These are phyloP conservation scores for Enteromius argenteus DNA, from an alignment of 2,797 vertebrate species.

Conservation along the genomic window DNA sequence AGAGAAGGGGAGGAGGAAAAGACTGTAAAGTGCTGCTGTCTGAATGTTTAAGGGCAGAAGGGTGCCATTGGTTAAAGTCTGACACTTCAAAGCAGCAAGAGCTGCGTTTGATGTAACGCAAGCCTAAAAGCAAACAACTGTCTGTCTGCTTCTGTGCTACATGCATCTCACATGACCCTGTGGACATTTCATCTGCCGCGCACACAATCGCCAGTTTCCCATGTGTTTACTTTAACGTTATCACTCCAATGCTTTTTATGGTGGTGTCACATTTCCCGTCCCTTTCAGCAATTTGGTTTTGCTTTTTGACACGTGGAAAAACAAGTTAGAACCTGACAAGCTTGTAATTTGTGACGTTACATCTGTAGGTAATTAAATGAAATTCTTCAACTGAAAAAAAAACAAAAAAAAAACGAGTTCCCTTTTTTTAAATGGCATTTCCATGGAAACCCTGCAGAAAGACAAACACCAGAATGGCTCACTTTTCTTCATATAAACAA, in stretches of 20 bases:
- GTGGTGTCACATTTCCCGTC: background rate
- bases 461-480: conserved; percentile 3
- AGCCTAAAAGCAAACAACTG: conserved; percentile 50
- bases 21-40: conserved; percentile 34
- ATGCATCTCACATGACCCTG: conserved; percentile 39
- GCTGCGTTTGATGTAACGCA: conserved; percentile 25
- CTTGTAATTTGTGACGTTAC: conserved; percentile 12
- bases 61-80: conserved; percentile 30
- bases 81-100: conserved; percentile 53
- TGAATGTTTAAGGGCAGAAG: conserved; percentile 25
- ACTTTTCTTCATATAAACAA: conserved; percentile 37
- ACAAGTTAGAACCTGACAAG: conserved; percentile 8
- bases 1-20: conserved; percentile 25
- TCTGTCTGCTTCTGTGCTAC: conserved; percentile 32
- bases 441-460: conserved; percentile 33
- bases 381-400: conserved; percentile 28
- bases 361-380: conserved; percentile 20
- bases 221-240: background rate
- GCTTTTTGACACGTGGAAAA: conserved; percentile 10
- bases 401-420: background rate
- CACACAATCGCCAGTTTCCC: conserved; percentile 15
- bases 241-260: conserved; percentile 22
- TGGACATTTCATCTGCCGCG: conserved; percentile 30
- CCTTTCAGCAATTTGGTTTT: conserved; percentile 11
- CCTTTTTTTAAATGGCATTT: background rate